Percentiles rank a stretch among this genome's conserved stretches.
Conservation (phyloP, 2,888 invertebrate genomes). For the Tromatobia lineatoria region DNA sequence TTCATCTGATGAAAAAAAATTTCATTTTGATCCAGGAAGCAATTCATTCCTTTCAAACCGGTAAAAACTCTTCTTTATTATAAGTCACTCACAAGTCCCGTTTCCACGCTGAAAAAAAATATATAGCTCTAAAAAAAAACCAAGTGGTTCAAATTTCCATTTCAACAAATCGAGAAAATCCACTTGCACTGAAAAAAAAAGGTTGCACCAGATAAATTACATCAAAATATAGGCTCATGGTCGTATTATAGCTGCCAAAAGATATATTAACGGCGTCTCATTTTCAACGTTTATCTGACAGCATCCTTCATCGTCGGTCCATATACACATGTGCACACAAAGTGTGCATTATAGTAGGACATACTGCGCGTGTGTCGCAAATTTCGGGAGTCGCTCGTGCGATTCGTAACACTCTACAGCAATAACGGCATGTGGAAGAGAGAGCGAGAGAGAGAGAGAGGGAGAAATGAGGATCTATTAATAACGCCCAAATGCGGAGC, state of each 20-base stretch:
- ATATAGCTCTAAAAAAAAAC: too few relatives aligned
- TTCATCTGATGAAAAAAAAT: too few relatives aligned
- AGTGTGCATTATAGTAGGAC: background rate
- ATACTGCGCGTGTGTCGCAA: slow-evolving; percentile 1
- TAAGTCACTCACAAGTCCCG: too few relatives aligned
- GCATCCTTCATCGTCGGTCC: background rate
- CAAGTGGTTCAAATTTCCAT: too few relatives aligned
- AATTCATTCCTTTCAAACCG: too few relatives aligned
- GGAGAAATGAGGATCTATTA: slow-evolving; percentile 70
- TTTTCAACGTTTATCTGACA: slow-evolving; percentile 1
- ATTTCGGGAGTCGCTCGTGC: slow-evolving; percentile 26
- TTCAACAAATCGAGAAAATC: too few relatives aligned
- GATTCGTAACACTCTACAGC: slow-evolving; percentile 17
- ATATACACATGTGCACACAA: background rate
- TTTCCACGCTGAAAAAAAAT: too few relatives aligned
- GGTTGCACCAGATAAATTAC: too few relatives aligned
- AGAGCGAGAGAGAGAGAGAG: slow-evolving; percentile 10
- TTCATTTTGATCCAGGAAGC: too few relatives aligned
- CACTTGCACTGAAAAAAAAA: too few relatives aligned
- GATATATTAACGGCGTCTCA: slow-evolving; percentile 20
- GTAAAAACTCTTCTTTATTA: too few relatives aligned
- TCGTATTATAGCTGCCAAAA: slow-evolving; percentile 24
- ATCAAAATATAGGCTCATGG: background rate
- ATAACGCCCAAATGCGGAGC: slow-evolving; percentile 74
- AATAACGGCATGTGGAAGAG: slow-evolving; percentile 25